phyloP scores from a whole-genome alignment of 2,113 vertebrate species.

The Pheucticus melanocephalus region DNA sequence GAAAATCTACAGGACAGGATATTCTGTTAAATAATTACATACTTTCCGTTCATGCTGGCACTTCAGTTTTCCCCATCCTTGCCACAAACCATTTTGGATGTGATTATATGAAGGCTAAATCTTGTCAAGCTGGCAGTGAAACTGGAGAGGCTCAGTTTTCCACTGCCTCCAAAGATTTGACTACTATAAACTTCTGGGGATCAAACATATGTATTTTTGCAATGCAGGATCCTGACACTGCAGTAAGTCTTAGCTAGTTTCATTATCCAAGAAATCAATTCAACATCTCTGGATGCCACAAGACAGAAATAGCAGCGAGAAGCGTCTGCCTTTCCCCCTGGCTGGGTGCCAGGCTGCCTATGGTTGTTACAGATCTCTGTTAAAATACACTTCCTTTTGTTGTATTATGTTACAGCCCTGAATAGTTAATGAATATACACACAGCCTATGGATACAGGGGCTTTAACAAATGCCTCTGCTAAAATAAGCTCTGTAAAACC shows the following conservation, averaged over 20 bases:
- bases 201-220: neutral
- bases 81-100: neutral
- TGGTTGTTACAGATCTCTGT: neutral
- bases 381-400: conserved; percentile 55
- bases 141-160: conserved; percentile 5
- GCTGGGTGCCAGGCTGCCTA: neutral
- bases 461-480: conserved; percentile 56
- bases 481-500: conserved; percentile 60
- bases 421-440: conserved; percentile 37
- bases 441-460: conserved; percentile 33
- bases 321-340: neutral
- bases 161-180: neutral
- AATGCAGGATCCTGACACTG: neutral
- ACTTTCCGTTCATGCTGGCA: neutral
- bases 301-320: conserved; percentile 23
- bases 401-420: conserved; percentile 42
- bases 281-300: neutral
- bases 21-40: neutral
- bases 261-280: neutral
- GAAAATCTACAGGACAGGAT: neutral
- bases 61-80: neutral
- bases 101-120: neutral
- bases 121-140: neutral
- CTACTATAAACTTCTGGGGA: conserved; percentile 8
- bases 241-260: neutral